phyloP scores from a whole-genome alignment of 2,888 invertebrate species.

The Conops quadrifasciatus region DNA sequence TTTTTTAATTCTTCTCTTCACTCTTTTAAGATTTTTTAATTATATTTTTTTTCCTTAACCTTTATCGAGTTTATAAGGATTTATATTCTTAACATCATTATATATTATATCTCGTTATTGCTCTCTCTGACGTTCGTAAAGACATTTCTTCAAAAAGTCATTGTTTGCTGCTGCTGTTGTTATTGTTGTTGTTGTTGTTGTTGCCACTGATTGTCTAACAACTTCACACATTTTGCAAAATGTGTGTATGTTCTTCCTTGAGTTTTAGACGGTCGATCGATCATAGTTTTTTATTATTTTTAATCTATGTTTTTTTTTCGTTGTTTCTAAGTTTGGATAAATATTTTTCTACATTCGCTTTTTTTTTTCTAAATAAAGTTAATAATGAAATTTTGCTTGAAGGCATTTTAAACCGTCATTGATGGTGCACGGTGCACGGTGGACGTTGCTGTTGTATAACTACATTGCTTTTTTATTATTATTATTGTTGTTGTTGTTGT shows the following conservation, averaged over 20 bases:
- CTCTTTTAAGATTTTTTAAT: no score
- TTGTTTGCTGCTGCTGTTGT: neutral
- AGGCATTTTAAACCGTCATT: no score
- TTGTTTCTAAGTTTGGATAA: no score
- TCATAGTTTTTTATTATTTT: neutral
- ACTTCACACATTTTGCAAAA: constrained; percentile 5
- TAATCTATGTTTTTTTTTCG: neutral
- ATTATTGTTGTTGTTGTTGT: neutral
- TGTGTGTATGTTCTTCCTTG: neutral
- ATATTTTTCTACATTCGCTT: no score
- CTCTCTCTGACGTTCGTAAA: neutral
- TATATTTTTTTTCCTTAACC: no score
- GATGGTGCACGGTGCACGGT: no score
- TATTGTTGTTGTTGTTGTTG: neutral
- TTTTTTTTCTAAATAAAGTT: neutral
- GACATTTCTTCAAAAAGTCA: neutral
- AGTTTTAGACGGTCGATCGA: no score
- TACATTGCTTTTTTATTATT: neutral
- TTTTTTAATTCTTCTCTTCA: no score
- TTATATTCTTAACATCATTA: no score
- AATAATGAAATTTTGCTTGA: no score
- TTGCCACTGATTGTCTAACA: neutral
- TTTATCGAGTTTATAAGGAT: no score
- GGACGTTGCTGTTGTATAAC: neutral
- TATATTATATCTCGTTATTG: neutral